Evolutionary conservation across 1,140 invertebrate genomes (phyloP), one percentile per base, ranked within the genome.

Genomic region (Zaprionus davidi): DNA sequence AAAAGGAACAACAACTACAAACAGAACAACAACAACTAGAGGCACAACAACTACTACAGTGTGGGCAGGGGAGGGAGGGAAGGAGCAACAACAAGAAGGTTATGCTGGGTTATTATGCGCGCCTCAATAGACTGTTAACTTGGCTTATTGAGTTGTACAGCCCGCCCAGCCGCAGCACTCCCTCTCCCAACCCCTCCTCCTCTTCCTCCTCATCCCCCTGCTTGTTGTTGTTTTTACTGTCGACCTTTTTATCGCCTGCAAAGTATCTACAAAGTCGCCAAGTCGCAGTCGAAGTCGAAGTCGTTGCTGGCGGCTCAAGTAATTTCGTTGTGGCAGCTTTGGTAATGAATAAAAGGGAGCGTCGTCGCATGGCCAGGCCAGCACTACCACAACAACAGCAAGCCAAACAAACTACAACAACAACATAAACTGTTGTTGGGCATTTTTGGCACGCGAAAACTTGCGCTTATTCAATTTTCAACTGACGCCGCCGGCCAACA

Each of bases 391-490:
- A 49, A 55, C 31, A 59, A 60, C 46, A 51, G 15, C 68, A 71
- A 34, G n/a, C 44, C 46, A 38, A 62, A 68, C 17, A 36, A 20
- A 58, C 58, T n/a, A 53, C 68, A 65, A 49, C 65, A 71, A 71
- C 59, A 71, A 71, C 38, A 62, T n/a, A 69, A 49, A 49, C n/a
- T 9, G 11, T 17, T 7, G 11, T 6, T 0, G 2, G 7, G 44
- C 46, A 83, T 90, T 90, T 90, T 88, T 85, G 86, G 85, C 85
- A 88, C 85, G 81, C 85, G 79, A 90, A 84, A 76, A 90, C 81
- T 88, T 84, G 68, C 78, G 84, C 85, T 88, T 88, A 88, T 88
- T 88, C 84, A 88, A 88, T 88, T 88, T 88, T 84, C 81, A 88
- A 77, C 63, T 55, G 64, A 69, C 53, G 64, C 78, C 58, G 76